phyloP scores from a whole-genome alignment of 2,888 invertebrate species.

The Ichneumoninae sp. region DNA sequence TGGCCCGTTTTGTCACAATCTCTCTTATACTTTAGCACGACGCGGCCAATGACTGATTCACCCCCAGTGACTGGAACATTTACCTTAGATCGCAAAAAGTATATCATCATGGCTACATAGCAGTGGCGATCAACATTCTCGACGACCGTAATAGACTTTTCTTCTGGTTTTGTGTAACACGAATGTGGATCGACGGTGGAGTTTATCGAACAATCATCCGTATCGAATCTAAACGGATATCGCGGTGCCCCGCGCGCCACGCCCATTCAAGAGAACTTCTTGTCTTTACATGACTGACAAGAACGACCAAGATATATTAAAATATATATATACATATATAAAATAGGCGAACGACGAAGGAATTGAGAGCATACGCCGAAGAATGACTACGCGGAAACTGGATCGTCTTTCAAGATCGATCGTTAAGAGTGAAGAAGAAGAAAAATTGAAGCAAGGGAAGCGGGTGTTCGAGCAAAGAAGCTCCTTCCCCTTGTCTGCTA shows the following conservation, averaged over 20 bases:
- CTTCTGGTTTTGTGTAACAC: slow-evolving; percentile 7
- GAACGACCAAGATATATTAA: background rate
- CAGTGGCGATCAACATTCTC: slow-evolving; percentile 29
- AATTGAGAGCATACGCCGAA: slow-evolving; percentile 46
- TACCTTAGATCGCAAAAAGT: background rate
- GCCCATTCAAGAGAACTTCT: slow-evolving; percentile 49
- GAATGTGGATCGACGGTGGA: slow-evolving; percentile 6
- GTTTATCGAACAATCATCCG: slow-evolving; percentile 51
- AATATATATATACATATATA: slow-evolving; percentile 9
- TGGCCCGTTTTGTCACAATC: too few species aligned
- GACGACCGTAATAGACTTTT: slow-evolving; percentile 55
- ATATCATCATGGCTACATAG: background rate
- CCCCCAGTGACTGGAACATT: too few species aligned
- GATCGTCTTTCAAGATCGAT: slow-evolving; percentile 64
- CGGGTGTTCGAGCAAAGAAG: slow-evolving; percentile 51
- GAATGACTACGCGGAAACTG: slow-evolving; percentile 66
- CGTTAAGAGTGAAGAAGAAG: slow-evolving; percentile 53
- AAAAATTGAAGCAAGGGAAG: slow-evolving; percentile 15
- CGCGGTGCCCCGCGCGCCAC: slow-evolving; percentile 44
- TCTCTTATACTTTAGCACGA: too few species aligned
- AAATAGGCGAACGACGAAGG: slow-evolving; percentile 26
- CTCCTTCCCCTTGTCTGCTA: slow-evolving; percentile 43
- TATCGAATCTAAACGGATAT: slow-evolving; percentile 57
- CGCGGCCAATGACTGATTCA: too few species aligned
- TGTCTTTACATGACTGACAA: slow-evolving; percentile 11